These are phyloP conservation scores for Tetragonula clypearis DNA, from an alignment of 1,140 invertebrate genomes.

Conservation along the genomic window DNA sequence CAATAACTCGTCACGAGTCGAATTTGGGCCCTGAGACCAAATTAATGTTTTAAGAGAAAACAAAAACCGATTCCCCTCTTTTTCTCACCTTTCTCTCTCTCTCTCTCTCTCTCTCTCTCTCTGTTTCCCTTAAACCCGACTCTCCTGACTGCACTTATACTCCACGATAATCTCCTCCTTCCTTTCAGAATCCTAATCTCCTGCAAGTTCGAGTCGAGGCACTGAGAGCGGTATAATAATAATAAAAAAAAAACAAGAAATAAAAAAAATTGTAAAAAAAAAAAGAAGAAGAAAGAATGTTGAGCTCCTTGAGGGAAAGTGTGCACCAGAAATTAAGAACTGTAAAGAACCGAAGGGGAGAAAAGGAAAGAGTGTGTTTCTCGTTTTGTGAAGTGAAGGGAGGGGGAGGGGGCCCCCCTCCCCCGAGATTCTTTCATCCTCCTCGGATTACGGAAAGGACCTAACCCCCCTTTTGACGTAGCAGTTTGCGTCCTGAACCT, in stretches of 20 bases:
- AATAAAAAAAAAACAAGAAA: not conserved
- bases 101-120: not conserved
- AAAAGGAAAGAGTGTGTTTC: not conserved
- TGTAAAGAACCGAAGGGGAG: not conserved
- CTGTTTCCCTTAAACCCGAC: conserved; percentile 29
- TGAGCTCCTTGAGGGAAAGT: not conserved
- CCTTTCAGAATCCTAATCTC: conserved; percentile 1
- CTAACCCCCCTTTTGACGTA: conserved; percentile 13
- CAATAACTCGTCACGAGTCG: conserved; percentile 86
- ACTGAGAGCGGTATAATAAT: not conserved
- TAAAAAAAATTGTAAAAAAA: not conserved
- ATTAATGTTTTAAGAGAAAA: conserved; percentile 70
- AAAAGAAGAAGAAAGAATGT: not conserved
- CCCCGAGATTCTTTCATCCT: conserved; percentile 20
- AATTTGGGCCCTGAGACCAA: conserved; percentile 73
- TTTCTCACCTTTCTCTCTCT: conserved; percentile 5
- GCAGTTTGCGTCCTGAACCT: not conserved
- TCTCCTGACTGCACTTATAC: not conserved
- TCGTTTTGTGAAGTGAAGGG: conserved; percentile 8
- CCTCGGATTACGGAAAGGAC: not conserved
- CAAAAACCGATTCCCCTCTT: conserved; percentile 45
- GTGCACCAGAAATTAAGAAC: not conserved
- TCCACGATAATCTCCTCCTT: conserved; percentile 25
- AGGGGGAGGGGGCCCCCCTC: not conserved
- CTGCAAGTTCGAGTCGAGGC: not conserved